Base-by-base conservation (phyloP, 2,797 vertebrate genomes). In the Ctenopoma kingsleyae region DNA sequence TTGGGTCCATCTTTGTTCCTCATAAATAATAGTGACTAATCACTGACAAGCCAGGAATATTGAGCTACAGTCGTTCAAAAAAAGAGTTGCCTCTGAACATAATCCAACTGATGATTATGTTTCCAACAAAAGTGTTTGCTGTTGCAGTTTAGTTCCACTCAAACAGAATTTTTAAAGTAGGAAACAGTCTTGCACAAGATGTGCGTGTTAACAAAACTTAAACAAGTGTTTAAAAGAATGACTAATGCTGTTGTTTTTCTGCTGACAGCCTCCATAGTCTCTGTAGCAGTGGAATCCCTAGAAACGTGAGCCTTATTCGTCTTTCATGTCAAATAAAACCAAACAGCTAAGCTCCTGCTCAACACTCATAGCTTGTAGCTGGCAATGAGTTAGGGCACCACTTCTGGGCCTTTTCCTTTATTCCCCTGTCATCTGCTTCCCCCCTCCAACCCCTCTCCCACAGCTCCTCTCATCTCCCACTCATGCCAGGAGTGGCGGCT, bases 401-500 rank as follows among this genome's bases (percentile, higher is more conserved):
- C 71, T 74, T 59, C 66, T 70, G 74, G 25, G 47, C 40, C 54
- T 43, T 51, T 69, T 48, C 74, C 48, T 64, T 59, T 54, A 41
- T 57, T 76, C 57, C 48, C 47, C 60, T 72, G 57, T 80, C 71
- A 66, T 74, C 51, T 57, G 59, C 36, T 63, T 67, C 77, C 48
- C 25, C 27, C 27, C 27, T 30, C 27, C 5, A 6, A 30, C 74
- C 56, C 58, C 48, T 57, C 53, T 67, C 67, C 11, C 30, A 58
- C 62, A 30, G 69, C 55, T 53, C 77, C 73, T 76, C 69, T 84
- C 69, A 83, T 84, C 77, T 78, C 70, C 74, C 81, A 74, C 71
- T 89, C 72, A 30, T 70, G 74, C 78, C 83, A 80, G 67, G 56
- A 88, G 78, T 47, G 57, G 53, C 82, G 76, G 67, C 83, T 78